These are phyloP conservation scores for Petroica traversi DNA, from an alignment of 2,113 vertebrate genomes.

Conservation along the genomic window DNA sequence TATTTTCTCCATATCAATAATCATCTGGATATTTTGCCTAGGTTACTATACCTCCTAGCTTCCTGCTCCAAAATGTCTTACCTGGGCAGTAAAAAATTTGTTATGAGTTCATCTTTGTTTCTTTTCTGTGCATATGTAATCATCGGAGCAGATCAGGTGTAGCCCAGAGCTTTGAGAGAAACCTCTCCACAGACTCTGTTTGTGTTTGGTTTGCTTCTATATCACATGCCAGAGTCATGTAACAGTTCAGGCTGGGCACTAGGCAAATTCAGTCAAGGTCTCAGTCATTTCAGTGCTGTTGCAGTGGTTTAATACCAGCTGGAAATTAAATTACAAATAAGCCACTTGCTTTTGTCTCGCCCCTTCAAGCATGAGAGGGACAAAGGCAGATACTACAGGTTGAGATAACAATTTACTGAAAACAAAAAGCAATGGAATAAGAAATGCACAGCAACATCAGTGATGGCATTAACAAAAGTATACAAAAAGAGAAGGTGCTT, in stretches of 20 bases:
- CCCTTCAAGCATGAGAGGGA: rapidly evolving
- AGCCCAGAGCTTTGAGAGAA: not conserved
- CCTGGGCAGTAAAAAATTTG: not conserved
- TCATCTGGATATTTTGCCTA: not conserved
- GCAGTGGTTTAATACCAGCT: not conserved
- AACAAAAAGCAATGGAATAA: not conserved
- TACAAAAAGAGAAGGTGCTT: not conserved
- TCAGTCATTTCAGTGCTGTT: not conserved
- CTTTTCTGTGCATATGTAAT: not conserved
- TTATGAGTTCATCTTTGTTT: not conserved
- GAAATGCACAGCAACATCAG: not conserved
- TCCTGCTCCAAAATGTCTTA: not conserved
- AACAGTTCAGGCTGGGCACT: not conserved
- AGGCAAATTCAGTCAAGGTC: not conserved
- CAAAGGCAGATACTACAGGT: not conserved
- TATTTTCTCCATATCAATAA: not conserved
- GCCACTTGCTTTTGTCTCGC: rapidly evolving
- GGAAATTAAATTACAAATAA: not conserved
- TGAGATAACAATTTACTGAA: not conserved
- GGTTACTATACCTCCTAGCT: not conserved
- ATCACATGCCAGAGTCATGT: not conserved
- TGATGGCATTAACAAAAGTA: not conserved
- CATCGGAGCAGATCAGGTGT: not conserved
- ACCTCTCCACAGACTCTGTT: not conserved
- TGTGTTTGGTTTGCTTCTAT: not conserved